A percentile compares a stretch with the other conserved stretches of the same genome.
These are phyloP conservation scores for Gonioctena quinquepunctata DNA, from an alignment of 1,140 invertebrate genomes.

Conservation along the genomic window DNA sequence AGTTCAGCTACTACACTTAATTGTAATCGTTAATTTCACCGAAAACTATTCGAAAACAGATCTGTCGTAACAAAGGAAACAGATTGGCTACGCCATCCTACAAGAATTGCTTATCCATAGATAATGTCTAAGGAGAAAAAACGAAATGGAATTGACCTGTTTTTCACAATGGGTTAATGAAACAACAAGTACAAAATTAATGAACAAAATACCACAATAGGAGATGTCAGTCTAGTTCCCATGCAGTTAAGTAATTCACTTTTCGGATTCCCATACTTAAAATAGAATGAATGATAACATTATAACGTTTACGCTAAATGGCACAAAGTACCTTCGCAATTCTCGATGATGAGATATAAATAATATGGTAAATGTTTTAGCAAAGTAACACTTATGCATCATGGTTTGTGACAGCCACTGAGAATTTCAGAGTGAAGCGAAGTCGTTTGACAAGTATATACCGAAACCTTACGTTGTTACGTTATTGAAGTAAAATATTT, in stretches of 20 bases:
- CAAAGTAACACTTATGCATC: conserved; percentile 13
- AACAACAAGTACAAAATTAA: conserved; percentile 13
- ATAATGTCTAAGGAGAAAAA: background rate
- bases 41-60: background rate
- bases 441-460: no score
- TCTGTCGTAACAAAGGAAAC: background rate
- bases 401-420: no score
- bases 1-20: no score
- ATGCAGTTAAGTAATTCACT: conserved; percentile 23
- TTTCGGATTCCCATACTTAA: conserved; percentile 20
- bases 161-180: conserved; percentile 8
- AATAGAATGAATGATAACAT: conserved; percentile 9
- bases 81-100: background rate
- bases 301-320: conserved; percentile 13
- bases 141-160: background rate
- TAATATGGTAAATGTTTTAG: conserved; percentile 1
- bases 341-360: background rate
- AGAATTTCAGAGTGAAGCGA: no score
- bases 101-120: background rate
- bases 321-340: background rate
- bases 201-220: conserved; percentile 19
- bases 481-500: no score
- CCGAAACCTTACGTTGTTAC: no score
- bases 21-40: conserved; percentile 9
- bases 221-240: conserved; percentile 23